Evolutionary conservation across 2,888 invertebrate genomes (phyloP).

Genomic region (Tenthredo mesomela): DNA sequence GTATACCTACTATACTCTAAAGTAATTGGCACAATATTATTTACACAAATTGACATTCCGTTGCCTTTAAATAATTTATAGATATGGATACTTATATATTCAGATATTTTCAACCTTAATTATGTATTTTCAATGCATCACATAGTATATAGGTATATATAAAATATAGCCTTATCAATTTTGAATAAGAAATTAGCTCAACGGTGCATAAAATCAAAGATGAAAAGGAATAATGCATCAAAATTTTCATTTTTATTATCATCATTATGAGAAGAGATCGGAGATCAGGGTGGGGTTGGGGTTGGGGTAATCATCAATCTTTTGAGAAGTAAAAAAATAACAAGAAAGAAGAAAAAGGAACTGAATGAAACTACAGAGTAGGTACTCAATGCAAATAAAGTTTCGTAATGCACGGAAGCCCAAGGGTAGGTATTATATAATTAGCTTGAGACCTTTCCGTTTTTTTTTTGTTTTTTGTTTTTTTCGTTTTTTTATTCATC

Average conservation of each 20-base stretch:
- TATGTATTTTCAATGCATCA: not conserved
- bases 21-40: not conserved
- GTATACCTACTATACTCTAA: not conserved
- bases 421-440: not conserved
- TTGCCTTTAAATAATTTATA: not conserved
- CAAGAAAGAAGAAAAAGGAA: not conserved
- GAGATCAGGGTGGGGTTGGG: too few species aligned
- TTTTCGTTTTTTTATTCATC: not conserved
- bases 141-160: not conserved
- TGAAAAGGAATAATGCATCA: not conserved
- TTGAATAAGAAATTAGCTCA: not conserved
- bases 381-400: not conserved
- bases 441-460: slow-evolving; percentile 30
- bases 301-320: not conserved
- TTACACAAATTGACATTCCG: not conserved
- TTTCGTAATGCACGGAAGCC: not conserved
- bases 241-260: not conserved
- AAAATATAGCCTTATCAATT: not conserved
- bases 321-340: not conserved
- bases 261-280: not conserved
- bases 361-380: not conserved
- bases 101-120: not conserved
- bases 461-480: not conserved
- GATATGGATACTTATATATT: not conserved
- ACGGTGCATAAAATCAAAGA: not conserved